Base-by-base conservation (phyloP, 2,797 vertebrate species). In the Rhodeus uyekii region DNA sequence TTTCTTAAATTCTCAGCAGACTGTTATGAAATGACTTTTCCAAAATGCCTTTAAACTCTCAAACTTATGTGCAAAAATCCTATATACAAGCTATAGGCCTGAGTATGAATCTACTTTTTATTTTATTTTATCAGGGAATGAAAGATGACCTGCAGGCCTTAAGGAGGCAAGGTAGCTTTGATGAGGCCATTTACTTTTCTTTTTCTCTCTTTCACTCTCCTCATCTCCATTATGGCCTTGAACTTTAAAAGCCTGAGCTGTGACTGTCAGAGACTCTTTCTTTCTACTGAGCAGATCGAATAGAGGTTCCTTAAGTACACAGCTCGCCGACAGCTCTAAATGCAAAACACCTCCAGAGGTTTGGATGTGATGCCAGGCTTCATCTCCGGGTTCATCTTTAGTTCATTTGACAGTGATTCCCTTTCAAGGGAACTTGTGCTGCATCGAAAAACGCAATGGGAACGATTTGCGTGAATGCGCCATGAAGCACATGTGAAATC, bases 201-300 rank as follows among this genome's bases (percentile, higher is more conserved):
- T 44, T 68, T 65, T 83, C 64, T 84, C 86, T 84, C 76, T 60
- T 74, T 83, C 58, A 69, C 76, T 76, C 68, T 81, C 83, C 85
- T 87, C 86, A 88, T 88, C 91, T 89, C 93, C 90, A 93, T 94
- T 91, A 94, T 89, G 81, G 85, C 85, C 84, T 87, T 81, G 88
- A 89, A 93, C 92, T 92, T 94, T 91, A 94, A 94, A 93, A 86
- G 92, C 89, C 85, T 22, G 83, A 92, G 86, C 90, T 88, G 84
- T 64, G 78, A 88, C 90, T 89, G 81, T 65, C 68, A 83, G 81
- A 83, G 81, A 82, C 87, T 76, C 83, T 86, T 73, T 65, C 63
- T 90, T 89, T 94, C 92, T 91, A 86, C 87, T 48, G 84, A 91
- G 86, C 79, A 92, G 90, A 91, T 92, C 58, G 85, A 90, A 89